Conservation (phyloP, 2,113 vertebrate genomes). For the Heterocephalus glaber region DNA sequence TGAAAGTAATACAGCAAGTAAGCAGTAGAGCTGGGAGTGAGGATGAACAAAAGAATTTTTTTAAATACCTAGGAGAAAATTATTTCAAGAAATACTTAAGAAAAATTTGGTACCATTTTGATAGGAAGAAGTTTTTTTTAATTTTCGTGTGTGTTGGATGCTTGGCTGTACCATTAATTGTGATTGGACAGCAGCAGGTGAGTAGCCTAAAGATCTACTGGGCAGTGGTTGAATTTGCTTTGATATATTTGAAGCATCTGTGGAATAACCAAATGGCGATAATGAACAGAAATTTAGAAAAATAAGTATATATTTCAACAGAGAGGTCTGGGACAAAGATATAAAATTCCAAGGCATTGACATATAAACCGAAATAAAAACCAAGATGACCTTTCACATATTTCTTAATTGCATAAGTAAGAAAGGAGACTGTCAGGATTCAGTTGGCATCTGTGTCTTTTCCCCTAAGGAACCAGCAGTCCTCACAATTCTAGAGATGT, state of each 20-base stretch:
- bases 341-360: neutral
- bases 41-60: neutral
- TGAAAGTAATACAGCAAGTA: neutral
- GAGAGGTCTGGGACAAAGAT: neutral
- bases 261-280: neutral
- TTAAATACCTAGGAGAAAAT: neutral
- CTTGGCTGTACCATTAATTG: neutral
- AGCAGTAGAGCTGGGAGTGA: neutral
- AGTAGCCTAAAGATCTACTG: neutral
- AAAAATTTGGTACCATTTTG: neutral
- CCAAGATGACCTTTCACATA: neutral
- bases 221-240: neutral
- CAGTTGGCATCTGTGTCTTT: neutral
- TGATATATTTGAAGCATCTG: neutral
- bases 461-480: neutral
- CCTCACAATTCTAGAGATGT: neutral
- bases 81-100: neutral
- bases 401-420: neutral
- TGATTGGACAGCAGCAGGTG: neutral
- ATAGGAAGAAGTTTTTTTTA: neutral
- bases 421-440: neutral
- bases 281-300: neutral
- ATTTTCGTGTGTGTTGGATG: neutral
- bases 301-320: slow-evolving; percentile 4
- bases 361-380: slow-evolving; percentile 32